These are phyloP conservation scores for Cheilosia vernalis DNA, from an alignment of 2,888 invertebrate species.

Conservation along the genomic window DNA sequence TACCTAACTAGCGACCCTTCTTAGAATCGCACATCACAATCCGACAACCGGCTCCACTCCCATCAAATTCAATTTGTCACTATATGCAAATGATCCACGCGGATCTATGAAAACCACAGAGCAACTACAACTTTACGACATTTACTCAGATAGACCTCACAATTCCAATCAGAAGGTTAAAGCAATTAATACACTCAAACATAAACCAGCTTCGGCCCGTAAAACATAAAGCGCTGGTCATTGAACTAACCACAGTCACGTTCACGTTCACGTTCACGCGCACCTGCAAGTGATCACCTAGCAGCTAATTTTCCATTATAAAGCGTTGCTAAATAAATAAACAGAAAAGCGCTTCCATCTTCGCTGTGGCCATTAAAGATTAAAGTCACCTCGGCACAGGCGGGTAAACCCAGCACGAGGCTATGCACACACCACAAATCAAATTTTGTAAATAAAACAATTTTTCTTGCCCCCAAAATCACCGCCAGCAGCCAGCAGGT, in stretches of 20 bases:
- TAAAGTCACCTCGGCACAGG: slow-evolving; percentile 14
- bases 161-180: too few relatives aligned
- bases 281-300: slow-evolving; percentile 57
- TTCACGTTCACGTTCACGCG: not conserved
- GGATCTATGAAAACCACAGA: too few relatives aligned
- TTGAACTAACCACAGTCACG: slow-evolving; percentile 21
- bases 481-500: slow-evolving; percentile 11
- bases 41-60: too few relatives aligned
- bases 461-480: slow-evolving; percentile 46
- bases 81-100: too few relatives aligned
- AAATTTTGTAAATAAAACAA: slow-evolving; percentile 72
- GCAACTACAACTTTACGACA: too few relatives aligned
- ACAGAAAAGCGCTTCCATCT: slow-evolving; percentile 40
- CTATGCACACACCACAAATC: slow-evolving; percentile 53
- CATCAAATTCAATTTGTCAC: too few relatives aligned
- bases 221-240: slow-evolving; percentile 14
- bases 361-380: slow-evolving; percentile 22
- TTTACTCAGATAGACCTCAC: too few relatives aligned
- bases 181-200: too few relatives aligned
- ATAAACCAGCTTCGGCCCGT: not conserved
- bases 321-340: slow-evolving; percentile 59
- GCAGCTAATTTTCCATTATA: slow-evolving; percentile 55
- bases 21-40: too few relatives aligned
- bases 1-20: too few relatives aligned
- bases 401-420: slow-evolving; percentile 39